Evolutionary conservation across 1,140 invertebrate genomes (phyloP), one percentile per base, ranked within the genome.

Genomic region (Diorhabda elongata): DNA sequence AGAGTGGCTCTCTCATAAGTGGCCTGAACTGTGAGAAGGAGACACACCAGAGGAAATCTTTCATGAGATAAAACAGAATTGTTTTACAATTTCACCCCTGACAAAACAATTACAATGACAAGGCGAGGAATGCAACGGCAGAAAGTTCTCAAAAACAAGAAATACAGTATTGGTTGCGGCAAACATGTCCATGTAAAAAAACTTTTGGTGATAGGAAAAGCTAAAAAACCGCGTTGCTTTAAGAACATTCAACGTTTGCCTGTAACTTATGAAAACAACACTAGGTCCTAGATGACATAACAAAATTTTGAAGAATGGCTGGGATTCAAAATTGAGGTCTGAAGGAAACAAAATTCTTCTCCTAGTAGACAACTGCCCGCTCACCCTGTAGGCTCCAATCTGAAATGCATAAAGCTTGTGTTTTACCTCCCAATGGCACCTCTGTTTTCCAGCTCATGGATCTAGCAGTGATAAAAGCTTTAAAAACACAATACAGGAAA

Each of bases 361-460:
- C 11, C 11, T 11, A 11, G 11, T 11, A 11, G 42, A 61, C 41
- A 61, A 42, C 59, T 3, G 59, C 7, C 59, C 59, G 41, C 59
- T 42, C 41, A 61, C 41, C 59, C 41, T 67, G 42, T 60, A 59
- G 58, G 11, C n/a, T 56, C 57, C 4, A 67, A 57, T 60, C 65
- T 67, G 3, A 58, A 67, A 67, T 41, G 43, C 56, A 67, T 66
- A 42, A 59, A 68, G 42, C 60, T 69, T 5, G 68, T 43, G 58
- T 70, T 42, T 61, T 70, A 44, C 69, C 65, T 9, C 47, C 69
- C 6, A 70, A 70, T 70, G 58, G 67, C 0, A 70, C 64, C 8
- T 67, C 64, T 66, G 42, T 70, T 56, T 41, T 60, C 8, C 65
- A 70, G 64, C 64, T 60, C 41, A 59, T 70, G 60, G 64, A 70